Conservation (phyloP, 1,140 invertebrate genomes). For the Drosophila bipectinata region DNA sequence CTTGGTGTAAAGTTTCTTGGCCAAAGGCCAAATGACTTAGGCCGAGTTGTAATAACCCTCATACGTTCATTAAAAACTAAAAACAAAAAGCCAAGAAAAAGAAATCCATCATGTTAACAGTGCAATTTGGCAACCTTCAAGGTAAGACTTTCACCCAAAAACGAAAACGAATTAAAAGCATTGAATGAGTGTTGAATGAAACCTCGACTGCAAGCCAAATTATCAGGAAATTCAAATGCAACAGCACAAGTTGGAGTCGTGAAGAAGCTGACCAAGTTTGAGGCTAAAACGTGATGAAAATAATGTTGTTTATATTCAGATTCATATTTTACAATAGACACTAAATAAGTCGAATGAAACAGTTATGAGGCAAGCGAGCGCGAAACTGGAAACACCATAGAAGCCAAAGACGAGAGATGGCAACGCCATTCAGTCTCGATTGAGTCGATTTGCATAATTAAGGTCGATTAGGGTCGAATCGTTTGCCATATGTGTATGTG, state of each 20-base stretch:
- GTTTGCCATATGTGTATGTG: constrained; percentile 37
- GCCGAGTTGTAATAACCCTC: constrained; percentile 32
- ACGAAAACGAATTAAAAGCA: constrained; percentile 24
- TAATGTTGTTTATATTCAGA: constrained; percentile 19
- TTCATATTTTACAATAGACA: constrained; percentile 43
- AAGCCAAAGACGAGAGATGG: constrained; percentile 26
- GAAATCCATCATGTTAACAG: constrained; percentile 41
- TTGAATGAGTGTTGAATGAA: constrained; percentile 14
- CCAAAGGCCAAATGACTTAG: constrained; percentile 39
- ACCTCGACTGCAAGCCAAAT: constrained; percentile 20
- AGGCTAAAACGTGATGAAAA: constrained; percentile 16
- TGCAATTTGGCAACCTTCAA: constrained; percentile 54
- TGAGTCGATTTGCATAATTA: constrained; percentile 72
- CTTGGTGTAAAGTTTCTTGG: not conserved
- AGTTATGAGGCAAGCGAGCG: constrained; percentile 57
- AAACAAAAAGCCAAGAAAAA: constrained; percentile 19
- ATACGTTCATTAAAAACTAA: constrained; percentile 17
- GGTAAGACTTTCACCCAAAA: constrained; percentile 59
- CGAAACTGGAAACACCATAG: constrained; percentile 10
- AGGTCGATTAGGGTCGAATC: constrained; percentile 75
- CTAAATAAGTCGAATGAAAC: constrained; percentile 42
- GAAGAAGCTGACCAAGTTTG: not conserved
- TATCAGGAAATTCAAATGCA: constrained; percentile 31
- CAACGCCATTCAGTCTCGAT: constrained; percentile 7
- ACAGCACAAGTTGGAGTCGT: no score